Conservation (phyloP, 2,888 invertebrate genomes). For the Drosophila diplacantha region DNA sequence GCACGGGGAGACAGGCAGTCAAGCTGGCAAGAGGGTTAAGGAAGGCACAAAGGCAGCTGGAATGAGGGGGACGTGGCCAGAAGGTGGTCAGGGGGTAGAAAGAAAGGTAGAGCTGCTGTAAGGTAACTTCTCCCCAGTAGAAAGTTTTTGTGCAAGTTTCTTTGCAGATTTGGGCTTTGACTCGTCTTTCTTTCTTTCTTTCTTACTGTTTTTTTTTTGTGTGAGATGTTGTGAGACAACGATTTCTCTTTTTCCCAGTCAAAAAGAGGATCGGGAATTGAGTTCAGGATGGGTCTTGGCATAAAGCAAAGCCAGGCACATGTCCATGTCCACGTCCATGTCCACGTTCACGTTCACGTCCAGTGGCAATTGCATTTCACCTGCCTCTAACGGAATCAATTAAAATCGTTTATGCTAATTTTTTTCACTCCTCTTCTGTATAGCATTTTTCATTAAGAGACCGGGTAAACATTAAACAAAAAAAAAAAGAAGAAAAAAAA, state of each 20-base stretch:
- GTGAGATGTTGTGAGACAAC: constrained; percentile 22
- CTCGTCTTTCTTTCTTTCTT: neutral
- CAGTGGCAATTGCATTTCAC: constrained; percentile 41
- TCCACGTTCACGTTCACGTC: neutral
- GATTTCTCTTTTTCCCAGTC: constrained; percentile 51
- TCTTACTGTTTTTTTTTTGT: constrained; percentile 33
- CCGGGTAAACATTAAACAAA: constrained; percentile 46
- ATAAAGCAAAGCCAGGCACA: neutral
- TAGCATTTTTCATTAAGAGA: constrained; percentile 59
- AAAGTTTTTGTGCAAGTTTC: constrained; percentile 38
- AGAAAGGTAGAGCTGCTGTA: neutral
- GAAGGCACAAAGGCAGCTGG: neutral
- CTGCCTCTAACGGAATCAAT: constrained; percentile 51
- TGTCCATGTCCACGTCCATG: neutral
- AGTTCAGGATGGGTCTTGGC: neutral
- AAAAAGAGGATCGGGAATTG: neutral
- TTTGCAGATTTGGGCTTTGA: constrained; percentile 17
- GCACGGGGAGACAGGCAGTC: too few species aligned
- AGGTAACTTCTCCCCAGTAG: constrained; percentile 25
- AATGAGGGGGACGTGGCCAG: neutral
- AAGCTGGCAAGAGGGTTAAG: neutral
- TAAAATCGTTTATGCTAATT: constrained; percentile 64
- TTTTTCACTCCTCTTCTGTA: constrained; percentile 17
- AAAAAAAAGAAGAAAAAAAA: constrained; percentile 40
- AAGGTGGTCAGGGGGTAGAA: neutral